Percentiles rank a stretch among this genome's conserved stretches.
These are phyloP conservation scores for Rhinolophus ferrumequinum DNA, from an alignment of 2,113 vertebrate genomes.

Conservation along the genomic window DNA sequence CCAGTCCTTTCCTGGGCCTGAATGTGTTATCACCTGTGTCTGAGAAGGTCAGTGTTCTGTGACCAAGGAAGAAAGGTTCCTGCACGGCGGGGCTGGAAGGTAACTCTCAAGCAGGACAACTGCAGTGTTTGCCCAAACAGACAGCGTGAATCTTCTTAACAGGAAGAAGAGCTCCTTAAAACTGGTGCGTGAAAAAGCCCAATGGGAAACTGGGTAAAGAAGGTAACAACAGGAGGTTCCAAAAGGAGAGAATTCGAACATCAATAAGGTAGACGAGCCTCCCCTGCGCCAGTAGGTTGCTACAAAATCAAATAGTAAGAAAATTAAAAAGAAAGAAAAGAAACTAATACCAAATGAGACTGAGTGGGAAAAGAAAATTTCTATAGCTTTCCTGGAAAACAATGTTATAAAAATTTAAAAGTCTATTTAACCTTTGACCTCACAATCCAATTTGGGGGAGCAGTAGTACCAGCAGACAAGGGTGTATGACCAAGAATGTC, in stretches of 20 bases:
- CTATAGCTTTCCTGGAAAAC: neutral
- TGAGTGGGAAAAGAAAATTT: neutral
- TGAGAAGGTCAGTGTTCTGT: neutral
- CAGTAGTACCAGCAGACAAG: neutral
- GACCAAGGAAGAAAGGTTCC: no score
- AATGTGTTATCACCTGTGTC: fast-evolving
- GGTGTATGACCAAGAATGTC: neutral
- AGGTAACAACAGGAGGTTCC: neutral
- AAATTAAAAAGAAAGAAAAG: neutral
- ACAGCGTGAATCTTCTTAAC: neutral
- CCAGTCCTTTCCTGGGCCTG: neutral
- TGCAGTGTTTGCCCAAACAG: neutral
- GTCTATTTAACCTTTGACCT: neutral
- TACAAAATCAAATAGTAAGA: neutral
- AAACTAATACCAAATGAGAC: neutral
- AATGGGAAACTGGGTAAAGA: neutral
- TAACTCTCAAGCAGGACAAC: neutral
- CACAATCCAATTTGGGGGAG: no score
- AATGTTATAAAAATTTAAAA: neutral
- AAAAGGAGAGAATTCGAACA: neutral
- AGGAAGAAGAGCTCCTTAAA: neutral
- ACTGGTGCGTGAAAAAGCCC: neutral
- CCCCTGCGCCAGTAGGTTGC: no score
- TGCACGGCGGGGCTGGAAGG: no score
- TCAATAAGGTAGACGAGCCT: neutral